Evolutionary conservation across 2,888 invertebrate genomes (phyloP), one percentile per base, ranked within the genome.

Genomic region (Argyresthia albistria): DNA sequence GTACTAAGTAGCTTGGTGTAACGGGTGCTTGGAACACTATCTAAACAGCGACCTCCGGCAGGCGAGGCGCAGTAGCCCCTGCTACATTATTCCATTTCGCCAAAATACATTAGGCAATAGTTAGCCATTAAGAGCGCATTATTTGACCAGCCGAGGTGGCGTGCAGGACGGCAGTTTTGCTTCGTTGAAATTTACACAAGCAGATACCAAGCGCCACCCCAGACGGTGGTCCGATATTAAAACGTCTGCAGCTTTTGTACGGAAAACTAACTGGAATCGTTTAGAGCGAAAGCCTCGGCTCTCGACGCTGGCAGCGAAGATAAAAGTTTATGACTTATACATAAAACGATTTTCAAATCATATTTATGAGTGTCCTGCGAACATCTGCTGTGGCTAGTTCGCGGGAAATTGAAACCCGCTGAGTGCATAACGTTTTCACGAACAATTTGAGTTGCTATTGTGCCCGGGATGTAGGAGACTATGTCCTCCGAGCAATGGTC

Each of bases 301-400:
- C 47, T 70, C 70, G 64, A 66, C 73, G 70, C 61, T 58, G 60
- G 62, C 66, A 64, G 65, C 62, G 73, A 65, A 80, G 82, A 87
- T 87, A 87, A 87, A 87, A 87, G 75, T 87, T 87, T 84, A 87
- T 79, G 81, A 76, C 76, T 80, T 80, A 82, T 81, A 86, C 82
- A 83, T 84, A 83, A 84, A 86, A 81, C 83, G 80, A 84, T 86
- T 84, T 80, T 84, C 80, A 83, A 86, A 84, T 87, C 80, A 86
- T 86, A 86, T 84, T 87, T 87, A 84, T 74, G 79, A 76, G 73
- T 73, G 74, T 75, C 76, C 67, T 73, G 74, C 67, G 72, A 80
- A 80, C 83, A 86, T 81, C 77, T 83, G 80, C 76, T 73, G 74
- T 71, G 73, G 83, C 73, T 69, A 73, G 80, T 80, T 81, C 73